Percentiles rank a stretch among this genome's conserved stretches.
Evolutionary conservation across 2,113 vertebrate species (phyloP).

Genomic region (Pagrus major): DNA sequence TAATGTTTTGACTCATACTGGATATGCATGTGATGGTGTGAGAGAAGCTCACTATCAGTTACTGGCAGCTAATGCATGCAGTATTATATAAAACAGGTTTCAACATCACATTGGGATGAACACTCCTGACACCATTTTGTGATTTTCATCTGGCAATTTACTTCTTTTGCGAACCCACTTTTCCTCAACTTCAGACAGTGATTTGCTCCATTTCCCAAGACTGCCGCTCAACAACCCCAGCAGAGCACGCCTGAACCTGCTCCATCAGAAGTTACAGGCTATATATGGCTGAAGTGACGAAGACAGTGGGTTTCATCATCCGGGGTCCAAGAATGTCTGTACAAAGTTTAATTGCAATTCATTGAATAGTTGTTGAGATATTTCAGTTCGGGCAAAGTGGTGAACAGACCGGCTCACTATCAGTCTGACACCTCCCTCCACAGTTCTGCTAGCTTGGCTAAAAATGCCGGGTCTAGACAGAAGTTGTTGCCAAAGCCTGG

Average conservation of each 20-base stretch:
- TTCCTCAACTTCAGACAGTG: slow-evolving; percentile 1
- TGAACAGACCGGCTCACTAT: neutral
- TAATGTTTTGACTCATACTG: neutral
- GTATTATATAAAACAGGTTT: too few relatives aligned
- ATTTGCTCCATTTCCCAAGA: slow-evolving; percentile 6
- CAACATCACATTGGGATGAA: too few relatives aligned
- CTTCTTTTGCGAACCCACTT: neutral
- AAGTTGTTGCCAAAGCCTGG: neutral
- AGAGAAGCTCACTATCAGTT: neutral
- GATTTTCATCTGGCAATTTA: neutral
- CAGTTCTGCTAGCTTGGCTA: neutral
- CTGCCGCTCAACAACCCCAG: neutral
- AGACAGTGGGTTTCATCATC: neutral
- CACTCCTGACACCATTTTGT: slow-evolving; percentile 5
- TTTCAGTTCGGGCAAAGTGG: neutral
- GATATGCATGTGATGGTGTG: neutral
- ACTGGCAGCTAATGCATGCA: slow-evolving; percentile 3
- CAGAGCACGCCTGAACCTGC: neutral
- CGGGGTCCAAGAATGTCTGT: neutral
- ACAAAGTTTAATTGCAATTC: neutral
- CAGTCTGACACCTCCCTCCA: neutral
- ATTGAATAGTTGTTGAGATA: neutral
- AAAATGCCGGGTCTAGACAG: neutral
- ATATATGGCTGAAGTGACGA: neutral
- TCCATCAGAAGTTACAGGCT: neutral